phyloP scores from a whole-genome alignment of 2,888 invertebrate genomes.

The Oscheius sp. region DNA sequence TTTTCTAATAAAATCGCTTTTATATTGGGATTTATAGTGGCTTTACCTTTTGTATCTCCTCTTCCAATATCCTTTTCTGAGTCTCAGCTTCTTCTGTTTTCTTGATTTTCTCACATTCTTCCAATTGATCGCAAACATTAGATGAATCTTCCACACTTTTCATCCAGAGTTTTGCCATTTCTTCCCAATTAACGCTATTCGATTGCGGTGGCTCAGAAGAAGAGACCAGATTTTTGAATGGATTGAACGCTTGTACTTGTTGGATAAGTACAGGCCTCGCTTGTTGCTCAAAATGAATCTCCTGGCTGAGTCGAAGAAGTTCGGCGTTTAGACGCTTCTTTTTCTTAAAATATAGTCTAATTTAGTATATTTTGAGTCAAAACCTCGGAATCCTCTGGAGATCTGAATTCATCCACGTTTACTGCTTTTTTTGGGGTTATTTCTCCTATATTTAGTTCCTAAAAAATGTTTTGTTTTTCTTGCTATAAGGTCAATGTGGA shows the following conservation, averaged over 20 bases:
- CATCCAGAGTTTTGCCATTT: constrained; percentile 12
- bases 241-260: constrained; percentile 14
- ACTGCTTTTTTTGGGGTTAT: too few relatives aligned
- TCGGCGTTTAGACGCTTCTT: constrained; percentile 5
- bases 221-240: not conserved
- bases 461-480: not conserved
- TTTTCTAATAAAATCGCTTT: not conserved
- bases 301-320: not conserved
- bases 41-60: not conserved
- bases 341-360: not conserved
- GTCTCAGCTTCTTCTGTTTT: not conserved
- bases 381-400: too few relatives aligned
- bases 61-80: not conserved
- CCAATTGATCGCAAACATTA: not conserved
- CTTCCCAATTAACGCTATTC: not conserved
- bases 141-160: constrained; percentile 3
- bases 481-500: not conserved
- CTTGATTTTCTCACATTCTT: not conserved
- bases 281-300: constrained; percentile 3
- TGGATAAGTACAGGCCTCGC: not conserved
- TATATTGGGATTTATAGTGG: not conserved
- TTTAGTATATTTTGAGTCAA: too few relatives aligned
- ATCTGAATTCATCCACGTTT: too few relatives aligned
- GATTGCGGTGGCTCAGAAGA: not conserved
- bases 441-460: too few relatives aligned